Conservation (phyloP, 2,113 vertebrate genomes). For the Nerophis lumbriciformis region DNA sequence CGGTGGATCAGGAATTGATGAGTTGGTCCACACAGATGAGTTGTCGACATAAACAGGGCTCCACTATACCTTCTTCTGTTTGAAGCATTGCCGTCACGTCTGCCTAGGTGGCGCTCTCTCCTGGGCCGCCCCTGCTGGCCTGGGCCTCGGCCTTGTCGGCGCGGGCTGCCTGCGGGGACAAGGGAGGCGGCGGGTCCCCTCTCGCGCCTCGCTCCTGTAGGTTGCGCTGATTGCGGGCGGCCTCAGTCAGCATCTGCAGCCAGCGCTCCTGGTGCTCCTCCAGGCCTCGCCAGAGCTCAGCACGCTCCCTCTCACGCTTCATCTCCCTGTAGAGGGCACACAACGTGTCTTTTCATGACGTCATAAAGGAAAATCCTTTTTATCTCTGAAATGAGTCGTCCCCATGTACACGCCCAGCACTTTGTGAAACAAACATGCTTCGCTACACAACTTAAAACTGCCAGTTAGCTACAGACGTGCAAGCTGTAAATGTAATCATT, state of each 20-base stretch:
- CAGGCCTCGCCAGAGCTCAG: slow-evolving; percentile 82
- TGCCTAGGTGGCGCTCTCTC: slow-evolving; percentile 60
- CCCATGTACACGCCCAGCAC: too few species aligned
- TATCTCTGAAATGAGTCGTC: too few species aligned
- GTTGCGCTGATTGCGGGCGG: slow-evolving; percentile 73
- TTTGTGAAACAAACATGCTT: too few species aligned
- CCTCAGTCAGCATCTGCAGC: slow-evolving; percentile 80
- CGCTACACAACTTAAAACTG: too few species aligned
- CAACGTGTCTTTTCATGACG: not conserved
- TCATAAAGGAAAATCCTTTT: too few species aligned
- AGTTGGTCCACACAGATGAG: too few species aligned
- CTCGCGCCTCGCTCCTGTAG: slow-evolving; percentile 71
- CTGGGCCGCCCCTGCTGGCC: slow-evolving; percentile 52
- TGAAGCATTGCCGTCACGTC: slow-evolving; percentile 27
- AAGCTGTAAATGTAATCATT: too few species aligned
- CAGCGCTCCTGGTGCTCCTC: slow-evolving; percentile 82
- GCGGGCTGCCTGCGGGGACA: slow-evolving; percentile 48
- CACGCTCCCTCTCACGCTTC: slow-evolving; percentile 80
- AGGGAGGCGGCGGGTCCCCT: slow-evolving; percentile 53
- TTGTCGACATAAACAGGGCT: too few species aligned
- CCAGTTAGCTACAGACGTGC: too few species aligned
- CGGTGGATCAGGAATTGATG: too few species aligned
- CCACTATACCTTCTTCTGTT: slow-evolving; percentile 33
- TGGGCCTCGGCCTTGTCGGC: slow-evolving; percentile 60
- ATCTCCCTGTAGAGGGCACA: slow-evolving; percentile 70